Base-by-base conservation (phyloP, 2,113 vertebrate genomes). In the Ailurus styani region DNA sequence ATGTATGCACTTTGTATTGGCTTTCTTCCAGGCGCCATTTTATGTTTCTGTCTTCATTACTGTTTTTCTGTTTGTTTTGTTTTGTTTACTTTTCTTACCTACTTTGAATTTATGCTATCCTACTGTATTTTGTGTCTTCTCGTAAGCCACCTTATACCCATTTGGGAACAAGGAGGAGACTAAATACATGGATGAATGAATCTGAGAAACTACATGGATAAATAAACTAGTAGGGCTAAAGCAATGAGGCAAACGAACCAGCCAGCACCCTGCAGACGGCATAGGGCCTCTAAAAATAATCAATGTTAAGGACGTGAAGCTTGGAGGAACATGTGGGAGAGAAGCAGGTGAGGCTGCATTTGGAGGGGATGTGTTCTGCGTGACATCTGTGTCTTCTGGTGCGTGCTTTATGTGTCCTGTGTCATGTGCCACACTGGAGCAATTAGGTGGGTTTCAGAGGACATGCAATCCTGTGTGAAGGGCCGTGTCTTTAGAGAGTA, bases 111-210 rank as follows among this genome's bases (percentile, higher is more conserved):
- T 81, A 47, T 93, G 12, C 55, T 55, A 62, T 91, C 25, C 50
- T 57, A 31, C 83, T 96, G 12, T 45, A 84, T 96, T 87, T 96
- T 95, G 14, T 93, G 9, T 73, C 77, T 90, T 93, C 37, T 86
- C 93, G 1, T 86, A 94, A 90, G 42, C 73, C 23, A 7, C 31
- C 45, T 87, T 45, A 88, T 85, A 92, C 93, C 31, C 27, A 37
- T 60, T 97, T 96, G 94, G 88, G 57, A 82, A 54, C 57, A 88
- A 54, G 52, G 14, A 95, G 11, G 64, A 60, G 17, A 91, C 88
- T 97, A 93, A 92, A 73, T 96, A 94, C 4, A 72, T 78, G 52
- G 66, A 91, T 95, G 52, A 91, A 89, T 70, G 89, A 94, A 34
- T 66, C 31, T 34, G 31, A 81, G 87, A 91, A 64, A 66, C 70